These are phyloP conservation scores for Torymus auratus DNA, from an alignment of 2,888 invertebrate genomes.

Conservation along the genomic window DNA sequence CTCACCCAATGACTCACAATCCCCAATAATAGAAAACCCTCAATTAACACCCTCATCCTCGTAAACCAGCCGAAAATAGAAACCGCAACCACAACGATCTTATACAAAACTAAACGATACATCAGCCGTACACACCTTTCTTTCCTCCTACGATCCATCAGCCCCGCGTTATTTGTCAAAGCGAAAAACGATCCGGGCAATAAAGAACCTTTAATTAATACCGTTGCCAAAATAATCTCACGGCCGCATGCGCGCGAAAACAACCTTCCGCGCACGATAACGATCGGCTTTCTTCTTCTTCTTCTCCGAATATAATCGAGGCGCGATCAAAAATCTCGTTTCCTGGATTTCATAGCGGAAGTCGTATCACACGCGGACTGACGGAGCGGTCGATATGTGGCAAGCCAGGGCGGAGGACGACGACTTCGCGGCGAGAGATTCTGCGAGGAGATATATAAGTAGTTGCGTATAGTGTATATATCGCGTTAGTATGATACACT, in stretches of 20 bases:
- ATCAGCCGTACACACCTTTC: no score
- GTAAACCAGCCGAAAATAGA: background rate
- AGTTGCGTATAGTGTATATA: background rate
- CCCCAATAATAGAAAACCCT: background rate
- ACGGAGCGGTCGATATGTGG: no score
- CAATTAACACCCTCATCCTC: background rate
- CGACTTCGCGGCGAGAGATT: conserved; percentile 7
- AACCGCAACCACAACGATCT: background rate
- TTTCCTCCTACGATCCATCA: background rate
- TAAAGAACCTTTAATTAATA: conserved; percentile 22
- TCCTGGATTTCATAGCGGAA: background rate
- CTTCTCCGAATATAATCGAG: conserved; percentile 24
- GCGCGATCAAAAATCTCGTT: conserved; percentile 17
- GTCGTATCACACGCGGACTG: no score
- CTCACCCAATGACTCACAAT: background rate
- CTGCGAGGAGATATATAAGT: conserved; percentile 22
- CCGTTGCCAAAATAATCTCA: conserved; percentile 6
- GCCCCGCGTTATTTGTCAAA: background rate
- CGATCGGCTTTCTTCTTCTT: background rate
- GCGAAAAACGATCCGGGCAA: background rate
- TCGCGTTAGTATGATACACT: conserved; percentile 33
- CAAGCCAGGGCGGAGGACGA: no score
- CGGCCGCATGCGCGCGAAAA: background rate
- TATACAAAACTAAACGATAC: no score
- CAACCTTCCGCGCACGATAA: no score